Conservation (phyloP, 2,113 vertebrate species). For the Pelusios castaneus region DNA sequence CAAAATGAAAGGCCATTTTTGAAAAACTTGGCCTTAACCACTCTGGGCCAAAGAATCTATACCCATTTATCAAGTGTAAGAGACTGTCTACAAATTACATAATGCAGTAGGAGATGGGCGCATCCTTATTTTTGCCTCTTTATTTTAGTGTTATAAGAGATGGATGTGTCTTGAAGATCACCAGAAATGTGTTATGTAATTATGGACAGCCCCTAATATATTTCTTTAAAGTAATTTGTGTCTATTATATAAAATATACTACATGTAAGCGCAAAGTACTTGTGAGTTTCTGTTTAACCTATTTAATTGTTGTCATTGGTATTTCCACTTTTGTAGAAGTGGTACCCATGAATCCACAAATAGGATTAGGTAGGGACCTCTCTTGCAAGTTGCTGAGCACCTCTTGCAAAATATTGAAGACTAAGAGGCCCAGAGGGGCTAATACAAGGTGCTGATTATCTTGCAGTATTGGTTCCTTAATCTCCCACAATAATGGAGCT, state of each 20-base stretch:
- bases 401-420: neutral
- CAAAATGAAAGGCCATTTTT: neutral
- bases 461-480: neutral
- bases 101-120: neutral
- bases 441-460: neutral
- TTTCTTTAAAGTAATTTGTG: neutral
- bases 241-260: neutral
- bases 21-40: neutral
- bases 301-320: neutral
- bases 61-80: neutral
- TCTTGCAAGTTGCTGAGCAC: neutral
- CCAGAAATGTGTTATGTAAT: neutral
- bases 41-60: neutral
- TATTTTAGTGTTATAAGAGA: neutral
- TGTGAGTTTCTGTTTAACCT: neutral
- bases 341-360: neutral
- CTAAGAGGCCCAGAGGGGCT: neutral
- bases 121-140: neutral
- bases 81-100: neutral
- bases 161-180: neutral
- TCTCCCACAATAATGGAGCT: neutral
- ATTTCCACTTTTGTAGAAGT: neutral
- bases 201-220: neutral
- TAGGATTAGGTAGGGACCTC: fast-evolving
- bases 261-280: neutral